Evolutionary conservation across 2,797 vertebrate species (phyloP).

Genomic region (Limosa lapponica): DNA sequence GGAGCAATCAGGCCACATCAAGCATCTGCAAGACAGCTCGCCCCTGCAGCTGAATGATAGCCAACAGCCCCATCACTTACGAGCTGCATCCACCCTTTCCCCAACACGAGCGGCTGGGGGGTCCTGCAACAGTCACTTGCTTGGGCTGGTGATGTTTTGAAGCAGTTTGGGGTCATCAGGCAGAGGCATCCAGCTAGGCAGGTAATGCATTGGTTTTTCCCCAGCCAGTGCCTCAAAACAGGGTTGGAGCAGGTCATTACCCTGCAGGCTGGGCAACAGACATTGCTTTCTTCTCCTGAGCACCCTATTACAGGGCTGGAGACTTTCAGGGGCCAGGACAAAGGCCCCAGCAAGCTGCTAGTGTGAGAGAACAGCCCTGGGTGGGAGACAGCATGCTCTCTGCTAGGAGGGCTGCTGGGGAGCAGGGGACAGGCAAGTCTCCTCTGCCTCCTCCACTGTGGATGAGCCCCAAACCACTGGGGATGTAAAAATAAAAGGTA

Average conservation of each 20-base stretch:
- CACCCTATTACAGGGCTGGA: not conserved
- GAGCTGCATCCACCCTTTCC: not conserved
- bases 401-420: not conserved
- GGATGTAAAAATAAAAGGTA: not conserved
- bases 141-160: not conserved
- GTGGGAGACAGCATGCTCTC: fast-evolving
- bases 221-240: not conserved
- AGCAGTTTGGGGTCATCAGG: not conserved
- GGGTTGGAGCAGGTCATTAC: not conserved
- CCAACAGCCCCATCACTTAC: fast-evolving
- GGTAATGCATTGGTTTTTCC: not conserved
- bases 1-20: not conserved
- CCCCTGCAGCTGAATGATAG: fast-evolving
- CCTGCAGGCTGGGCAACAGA: not conserved
- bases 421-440: not conserved
- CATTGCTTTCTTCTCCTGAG: not conserved
- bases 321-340: not conserved
- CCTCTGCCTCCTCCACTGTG: not conserved
- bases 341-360: not conserved
- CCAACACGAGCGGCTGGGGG: fast-evolving
- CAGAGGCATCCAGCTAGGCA: not conserved
- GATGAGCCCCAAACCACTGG: not conserved
- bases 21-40: not conserved
- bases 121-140: too few species aligned
- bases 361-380: not conserved